A percentile compares a stretch with the other conserved stretches of the same genome.
phyloP scores from a whole-genome alignment of 2,888 invertebrate species.

The Luffia ferchaultella region DNA sequence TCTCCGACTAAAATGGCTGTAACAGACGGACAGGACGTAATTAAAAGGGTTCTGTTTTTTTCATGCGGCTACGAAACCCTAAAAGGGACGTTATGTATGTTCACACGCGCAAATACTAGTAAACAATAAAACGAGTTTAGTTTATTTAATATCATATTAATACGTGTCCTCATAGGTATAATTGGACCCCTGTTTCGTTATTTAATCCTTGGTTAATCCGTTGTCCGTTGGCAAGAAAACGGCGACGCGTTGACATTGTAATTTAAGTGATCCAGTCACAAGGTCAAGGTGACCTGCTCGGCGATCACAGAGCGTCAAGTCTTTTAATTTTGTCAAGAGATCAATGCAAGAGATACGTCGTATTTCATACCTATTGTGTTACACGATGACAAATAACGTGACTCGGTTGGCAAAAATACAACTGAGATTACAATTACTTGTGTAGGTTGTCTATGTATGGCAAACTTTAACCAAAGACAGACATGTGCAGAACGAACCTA shows the following conservation, averaged over 20 bases:
- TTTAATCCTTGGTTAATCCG: not conserved
- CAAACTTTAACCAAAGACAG: constrained; percentile 23
- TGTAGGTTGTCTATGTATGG: not conserved
- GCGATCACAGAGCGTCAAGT: no score
- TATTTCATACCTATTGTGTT: not conserved
- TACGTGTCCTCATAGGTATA: no score
- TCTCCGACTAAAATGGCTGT: not conserved
- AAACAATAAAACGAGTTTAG: no score
- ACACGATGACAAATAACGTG: not conserved
- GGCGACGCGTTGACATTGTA: not conserved
- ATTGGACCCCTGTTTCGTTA: no score
- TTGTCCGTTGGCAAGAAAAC: not conserved
- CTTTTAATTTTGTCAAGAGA: no score
- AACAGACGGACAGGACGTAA: not conserved
- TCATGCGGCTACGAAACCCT: not conserved
- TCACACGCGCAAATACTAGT: no score
- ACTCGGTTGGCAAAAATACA: not conserved
- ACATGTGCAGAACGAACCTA: constrained; percentile 28
- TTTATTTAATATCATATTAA: no score
- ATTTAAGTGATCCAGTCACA: not conserved
- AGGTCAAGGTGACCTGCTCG: not conserved
- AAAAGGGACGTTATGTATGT: no score
- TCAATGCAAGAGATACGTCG: no score
- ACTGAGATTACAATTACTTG: not conserved
- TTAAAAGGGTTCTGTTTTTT: not conserved